Evolutionary conservation across 2,797 vertebrate species (phyloP), one percentile per base, ranked within the genome.

Genomic region (Ptychadena robeensis): DNA sequence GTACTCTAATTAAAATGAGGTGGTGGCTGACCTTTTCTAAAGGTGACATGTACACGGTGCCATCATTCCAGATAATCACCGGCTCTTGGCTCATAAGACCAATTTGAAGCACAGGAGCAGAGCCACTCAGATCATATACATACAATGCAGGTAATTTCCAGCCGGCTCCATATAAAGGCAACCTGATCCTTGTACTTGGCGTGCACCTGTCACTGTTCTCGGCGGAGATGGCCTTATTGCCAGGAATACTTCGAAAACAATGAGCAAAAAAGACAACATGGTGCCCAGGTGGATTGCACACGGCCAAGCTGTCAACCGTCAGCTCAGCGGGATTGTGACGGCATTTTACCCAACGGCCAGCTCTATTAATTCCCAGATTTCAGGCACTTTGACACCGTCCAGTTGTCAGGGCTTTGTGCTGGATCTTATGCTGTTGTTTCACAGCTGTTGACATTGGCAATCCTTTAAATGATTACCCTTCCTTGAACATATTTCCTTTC

Each of bases 161-260:
- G 18, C 57, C 44, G 8, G 37, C 48, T 74, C 64, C 70, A 70
- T 69, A 80, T 71, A 80, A 80, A 71, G 65, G 78, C 72, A 76
- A 71, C 57, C 72, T 65, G 78, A 65, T 74, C 78, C 65, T 76
- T 75, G 57, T 76, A 70, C 83, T 65, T 78, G 73, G 72, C 78
- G 66, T 81, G 72, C 76, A 66, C 70, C 80, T 76, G 73, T 85
- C 72, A 76, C 53, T 12, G 48, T 72, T 71, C 78, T 64, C 83
- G 27, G 28, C 27, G 66, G 78, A 66, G 38, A 64, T 28, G 34
- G 83, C 25, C 4, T 15, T 53, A 30, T 57, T 81, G 65, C 71
- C 72, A 71, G 66, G 14, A 81, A 76, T 57, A 65, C 65, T 80
- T 80, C 80, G 72, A 84, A 80, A 31, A 79, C 82, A 75, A 84